Evolutionary conservation across 2,113 vertebrate species (phyloP), one percentile per base, ranked within the genome.

Genomic region (Hemicordylus capensis): DNA sequence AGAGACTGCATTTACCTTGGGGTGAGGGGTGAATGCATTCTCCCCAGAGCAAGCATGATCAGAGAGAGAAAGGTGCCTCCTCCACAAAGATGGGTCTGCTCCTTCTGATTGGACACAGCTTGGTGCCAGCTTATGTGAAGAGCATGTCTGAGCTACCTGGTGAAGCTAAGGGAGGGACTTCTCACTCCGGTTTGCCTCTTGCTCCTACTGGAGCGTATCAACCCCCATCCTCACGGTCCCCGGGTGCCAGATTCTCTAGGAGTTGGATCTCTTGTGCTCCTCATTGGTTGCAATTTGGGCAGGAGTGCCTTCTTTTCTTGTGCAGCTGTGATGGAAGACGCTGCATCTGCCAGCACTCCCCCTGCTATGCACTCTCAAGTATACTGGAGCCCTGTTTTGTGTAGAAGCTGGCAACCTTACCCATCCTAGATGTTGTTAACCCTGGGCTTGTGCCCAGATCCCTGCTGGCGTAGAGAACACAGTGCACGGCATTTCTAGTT

Each of bases 1-100:
- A 17, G 22, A 58, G 48, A 7, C n/a, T 48, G 76, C 84, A 79
- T 79, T 61, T 77, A 79, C 54, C 54, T 61, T 39, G 31, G 61
- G 42, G 19, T 46, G 63, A 58, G 56, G 11, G 64, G 51, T 37
- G 64, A 69, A 70, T 4, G 20, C 39, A 34, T 59, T 26, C 73
- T 61, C 8, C 76, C 8, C 11, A 78, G 66, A 48, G 34, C 28
- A 42, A 83, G 81, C 75, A 8, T 26, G n/a, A 61, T 42, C 34
- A 17, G 26, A 39, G 39, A 8, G 14, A 63, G 20, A 44, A 15
- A n/a, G 22, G 39, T 34, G 37, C 28, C 54, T 39, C 54, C 54
- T 59, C 22, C 56, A 28, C 37, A 1, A 6, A 17, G 17, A 73
- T 34, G 37, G 70, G 69, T 28, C 12, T 22, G n/a, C 31, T 17